These are phyloP conservation scores for Argyrosomus regius DNA, from an alignment of 2,797 vertebrate genomes.

Conservation along the genomic window DNA sequence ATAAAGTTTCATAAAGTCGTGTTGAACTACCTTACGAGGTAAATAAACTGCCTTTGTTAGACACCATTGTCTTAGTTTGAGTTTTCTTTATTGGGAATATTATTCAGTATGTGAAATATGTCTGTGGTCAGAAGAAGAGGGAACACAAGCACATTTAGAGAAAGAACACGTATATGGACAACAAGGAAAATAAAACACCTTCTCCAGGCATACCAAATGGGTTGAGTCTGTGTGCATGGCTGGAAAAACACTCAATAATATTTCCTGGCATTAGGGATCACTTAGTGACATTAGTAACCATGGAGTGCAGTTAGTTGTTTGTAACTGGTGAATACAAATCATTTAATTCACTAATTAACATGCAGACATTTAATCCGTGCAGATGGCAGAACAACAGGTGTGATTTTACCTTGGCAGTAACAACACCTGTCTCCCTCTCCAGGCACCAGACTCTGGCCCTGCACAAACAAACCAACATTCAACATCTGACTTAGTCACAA, in stretches of 20 bases:
- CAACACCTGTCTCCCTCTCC: constrained; percentile 86
- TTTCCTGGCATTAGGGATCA: neutral
- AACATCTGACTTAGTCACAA: neutral
- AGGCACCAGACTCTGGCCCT: constrained; percentile 87
- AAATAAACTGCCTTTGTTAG: no score
- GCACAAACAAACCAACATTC: constrained; percentile 41
- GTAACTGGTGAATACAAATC: neutral
- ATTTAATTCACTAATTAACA: neutral
- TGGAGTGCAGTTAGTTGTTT: neutral
- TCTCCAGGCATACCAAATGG: neutral
- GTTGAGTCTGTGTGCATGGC: neutral
- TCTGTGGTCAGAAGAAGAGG: neutral
- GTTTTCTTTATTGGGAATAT: neutral
- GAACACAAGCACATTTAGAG: no score
- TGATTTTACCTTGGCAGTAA: constrained; percentile 78
- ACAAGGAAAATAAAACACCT: neutral
- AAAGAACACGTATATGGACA: neutral
- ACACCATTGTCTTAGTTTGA: neutral
- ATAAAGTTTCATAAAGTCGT: no score
- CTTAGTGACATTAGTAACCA: neutral
- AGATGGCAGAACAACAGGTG: neutral
- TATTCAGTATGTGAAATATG: neutral
- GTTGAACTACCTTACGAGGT: no score
- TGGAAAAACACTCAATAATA: no score
- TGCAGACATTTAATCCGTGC: neutral